phyloP scores from a whole-genome alignment of 2,797 vertebrate species.

The Otolemur crassicaudatus region DNA sequence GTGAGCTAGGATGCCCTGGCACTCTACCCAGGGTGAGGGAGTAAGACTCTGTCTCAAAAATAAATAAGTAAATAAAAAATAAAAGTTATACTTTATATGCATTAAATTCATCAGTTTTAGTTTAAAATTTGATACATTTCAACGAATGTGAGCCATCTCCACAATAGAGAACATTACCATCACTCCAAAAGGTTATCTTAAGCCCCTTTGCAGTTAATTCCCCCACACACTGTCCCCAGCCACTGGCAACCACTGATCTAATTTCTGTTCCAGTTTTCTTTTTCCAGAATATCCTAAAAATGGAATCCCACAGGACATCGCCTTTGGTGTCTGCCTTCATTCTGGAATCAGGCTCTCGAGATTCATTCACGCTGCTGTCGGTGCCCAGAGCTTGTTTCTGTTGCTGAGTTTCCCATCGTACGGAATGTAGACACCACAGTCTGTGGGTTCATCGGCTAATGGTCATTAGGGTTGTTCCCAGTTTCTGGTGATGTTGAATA shows the following conservation, averaged over 20 bases:
- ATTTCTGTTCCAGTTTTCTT: not conserved
- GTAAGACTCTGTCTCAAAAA: no score
- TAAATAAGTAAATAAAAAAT: no score
- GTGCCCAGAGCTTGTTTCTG: rapidly evolving
- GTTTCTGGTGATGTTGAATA: no score
- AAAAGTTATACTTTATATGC: not conserved
- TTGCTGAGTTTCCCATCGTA: rapidly evolving
- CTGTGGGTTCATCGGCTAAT: rapidly evolving
- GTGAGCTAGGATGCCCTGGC: no score
- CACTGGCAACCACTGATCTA: not conserved
- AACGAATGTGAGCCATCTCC: no score
- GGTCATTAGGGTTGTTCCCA: not conserved
- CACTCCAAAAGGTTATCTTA: not conserved
- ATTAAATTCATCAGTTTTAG: not conserved
- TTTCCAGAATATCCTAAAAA: not conserved
- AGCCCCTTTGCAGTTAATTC: not conserved
- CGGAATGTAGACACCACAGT: rapidly evolving
- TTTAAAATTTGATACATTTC: not conserved
- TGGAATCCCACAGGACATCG: not conserved
- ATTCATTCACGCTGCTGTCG: rapidly evolving
- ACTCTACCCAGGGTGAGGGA: no score
- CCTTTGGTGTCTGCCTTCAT: not conserved
- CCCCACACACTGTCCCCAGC: no score
- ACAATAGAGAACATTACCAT: rapidly evolving
- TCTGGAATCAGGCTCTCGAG: not conserved